A percentile compares a stretch with the other conserved stretches of the same genome.
Evolutionary conservation across 2,797 vertebrate genomes (phyloP).

Genomic region (Rhinichthys osculus): DNA sequence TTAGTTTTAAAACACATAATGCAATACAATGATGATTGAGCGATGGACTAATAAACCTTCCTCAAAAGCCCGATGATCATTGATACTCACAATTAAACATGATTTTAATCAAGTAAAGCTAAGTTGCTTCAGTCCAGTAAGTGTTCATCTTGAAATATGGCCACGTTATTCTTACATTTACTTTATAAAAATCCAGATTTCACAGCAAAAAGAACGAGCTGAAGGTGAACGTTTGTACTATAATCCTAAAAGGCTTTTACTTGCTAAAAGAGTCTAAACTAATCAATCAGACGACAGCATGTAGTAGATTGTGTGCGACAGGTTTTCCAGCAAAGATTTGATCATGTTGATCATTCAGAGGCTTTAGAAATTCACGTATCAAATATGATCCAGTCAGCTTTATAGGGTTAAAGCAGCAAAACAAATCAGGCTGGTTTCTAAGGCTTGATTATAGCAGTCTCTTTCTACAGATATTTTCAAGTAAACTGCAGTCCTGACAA

Average conservation of each 20-base stretch:
- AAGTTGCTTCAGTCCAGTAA: not conserved
- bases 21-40: not conserved
- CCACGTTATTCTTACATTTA: not conserved
- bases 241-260: not conserved
- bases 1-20: not conserved
- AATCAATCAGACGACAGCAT: not conserved
- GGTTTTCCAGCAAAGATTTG: not conserved
- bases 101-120: not conserved
- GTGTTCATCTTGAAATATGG: not conserved
- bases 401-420: not conserved
- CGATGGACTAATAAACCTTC: not conserved
- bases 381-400: not conserved
- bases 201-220: not conserved
- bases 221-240: not conserved
- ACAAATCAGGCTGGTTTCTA: not conserved
- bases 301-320: not conserved
- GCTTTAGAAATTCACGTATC: not conserved
- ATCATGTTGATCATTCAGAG: not conserved
- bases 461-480: not conserved
- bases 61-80: too few species aligned
- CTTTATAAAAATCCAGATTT: not conserved
- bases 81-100: not conserved
- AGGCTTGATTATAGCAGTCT: not conserved
- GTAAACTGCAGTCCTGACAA: not conserved
- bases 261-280: not conserved